A percentile compares a stretch with the other conserved stretches of the same genome.
These are phyloP conservation scores for Myiotriccus ornatus DNA, from an alignment of 2,797 vertebrate genomes.

Conservation along the genomic window DNA sequence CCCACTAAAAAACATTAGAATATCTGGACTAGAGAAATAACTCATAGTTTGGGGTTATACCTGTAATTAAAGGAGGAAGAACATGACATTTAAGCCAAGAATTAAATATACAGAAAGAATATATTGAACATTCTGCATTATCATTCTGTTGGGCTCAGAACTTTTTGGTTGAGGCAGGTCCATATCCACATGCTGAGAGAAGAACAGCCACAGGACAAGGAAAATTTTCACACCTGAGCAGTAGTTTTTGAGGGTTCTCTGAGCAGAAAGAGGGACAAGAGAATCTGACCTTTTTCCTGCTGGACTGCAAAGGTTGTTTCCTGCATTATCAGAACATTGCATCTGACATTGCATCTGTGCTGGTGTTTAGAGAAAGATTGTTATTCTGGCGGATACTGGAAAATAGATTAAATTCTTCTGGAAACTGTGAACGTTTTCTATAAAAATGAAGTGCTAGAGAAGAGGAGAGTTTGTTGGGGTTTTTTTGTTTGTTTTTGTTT, in stretches of 20 bases:
- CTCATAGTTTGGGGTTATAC: neutral
- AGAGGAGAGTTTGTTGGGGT: neutral
- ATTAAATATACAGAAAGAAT: neutral
- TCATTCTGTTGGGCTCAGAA: neutral
- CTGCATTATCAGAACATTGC: slow-evolving; percentile 8
- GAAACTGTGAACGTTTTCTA: neutral
- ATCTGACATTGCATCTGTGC: neutral
- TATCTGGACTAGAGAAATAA: neutral
- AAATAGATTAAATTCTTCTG: slow-evolving; percentile 42
- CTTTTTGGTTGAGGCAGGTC: neutral
- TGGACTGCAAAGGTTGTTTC: slow-evolving; percentile 49
- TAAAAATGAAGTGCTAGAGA: slow-evolving; percentile 14
- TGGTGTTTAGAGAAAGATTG: slow-evolving; percentile 21
- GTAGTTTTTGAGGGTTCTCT: slow-evolving; percentile 16
- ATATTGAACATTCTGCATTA: neutral
- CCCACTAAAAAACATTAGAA: neutral
- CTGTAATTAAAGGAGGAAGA: neutral
- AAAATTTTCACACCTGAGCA: neutral
- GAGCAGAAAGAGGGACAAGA: slow-evolving; percentile 20
- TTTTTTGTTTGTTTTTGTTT: neutral
- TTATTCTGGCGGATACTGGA: neutral
- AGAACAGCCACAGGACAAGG: neutral
- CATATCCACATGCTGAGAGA: neutral
- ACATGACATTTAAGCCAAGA: neutral
- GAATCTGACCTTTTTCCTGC: slow-evolving; percentile 57